Percentiles rank a stretch among this genome's conserved stretches.
Conservation (phyloP, 2,113 vertebrate genomes). For the Clarias macrocephalus region DNA sequence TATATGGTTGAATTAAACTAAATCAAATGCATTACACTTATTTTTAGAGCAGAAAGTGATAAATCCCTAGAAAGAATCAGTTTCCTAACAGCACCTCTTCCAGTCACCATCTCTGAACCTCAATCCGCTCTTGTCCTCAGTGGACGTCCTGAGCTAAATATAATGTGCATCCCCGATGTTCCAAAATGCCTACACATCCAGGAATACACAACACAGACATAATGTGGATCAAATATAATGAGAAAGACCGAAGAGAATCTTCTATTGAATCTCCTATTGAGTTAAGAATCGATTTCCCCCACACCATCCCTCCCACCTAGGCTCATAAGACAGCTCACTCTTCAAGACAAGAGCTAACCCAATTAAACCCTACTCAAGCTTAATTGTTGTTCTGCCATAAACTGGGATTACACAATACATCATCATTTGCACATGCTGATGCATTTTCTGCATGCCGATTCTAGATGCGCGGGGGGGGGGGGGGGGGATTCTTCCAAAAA, state of each 20-base stretch:
- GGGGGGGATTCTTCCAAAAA: too few species aligned
- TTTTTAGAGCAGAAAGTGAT: background rate
- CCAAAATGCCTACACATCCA: background rate
- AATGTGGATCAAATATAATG: constrained; percentile 3
- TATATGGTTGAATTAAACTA: background rate
- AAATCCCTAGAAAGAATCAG: background rate
- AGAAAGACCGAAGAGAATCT: background rate
- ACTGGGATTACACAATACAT: background rate
- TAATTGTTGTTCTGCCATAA: background rate
- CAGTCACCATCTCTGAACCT: background rate
- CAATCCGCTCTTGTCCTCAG: background rate
- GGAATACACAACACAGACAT: background rate
- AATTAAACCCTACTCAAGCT: constrained; percentile 5
- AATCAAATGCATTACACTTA: background rate
- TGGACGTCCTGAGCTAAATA: background rate
- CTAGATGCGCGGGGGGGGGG: too few species aligned
- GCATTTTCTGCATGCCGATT: background rate
- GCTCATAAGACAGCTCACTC: background rate
- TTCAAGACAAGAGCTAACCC: background rate
- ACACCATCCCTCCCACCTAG: background rate
- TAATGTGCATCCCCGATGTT: background rate
- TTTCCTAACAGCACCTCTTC: background rate
- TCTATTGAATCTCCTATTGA: background rate
- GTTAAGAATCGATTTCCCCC: background rate
- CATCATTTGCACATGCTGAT: background rate